Evolutionary conservation across 2,113 vertebrate species (phyloP), one percentile per base, ranked within the genome.

Genomic region (Symphodus melops): DNA sequence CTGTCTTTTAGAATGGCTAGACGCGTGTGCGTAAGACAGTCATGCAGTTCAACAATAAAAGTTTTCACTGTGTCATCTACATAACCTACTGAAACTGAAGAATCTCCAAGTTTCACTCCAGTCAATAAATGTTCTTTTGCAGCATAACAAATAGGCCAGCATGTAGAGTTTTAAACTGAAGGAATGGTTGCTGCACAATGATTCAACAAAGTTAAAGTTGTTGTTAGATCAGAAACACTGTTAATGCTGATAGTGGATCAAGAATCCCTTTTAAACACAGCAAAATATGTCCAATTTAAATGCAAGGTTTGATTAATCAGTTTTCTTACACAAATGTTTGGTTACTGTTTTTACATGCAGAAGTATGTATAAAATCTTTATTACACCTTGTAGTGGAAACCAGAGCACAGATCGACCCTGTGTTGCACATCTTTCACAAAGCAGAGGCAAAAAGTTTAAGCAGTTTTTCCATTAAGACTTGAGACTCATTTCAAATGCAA

Each of bases 11-110:
- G 54, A 67, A 59, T 66, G 65, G 57, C 68, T 63, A 77, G 80
- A 85, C 65, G 1, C 82, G 62, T 72, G 67, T 88, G 78, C 67
- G 63, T 79, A 88, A 89, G 72, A 80, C 56, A 59, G 48, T 51
- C 53, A 57, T 64, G 62, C 46, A 55, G 65, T 54, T 81, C 12
- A 20, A 60, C 78, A 76, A 67, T 51, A 79, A 82, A 89, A 68
- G 65, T 84, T 87, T 82, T 80, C 52, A 75, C 28, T 72, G 64
- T 72, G 64, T 58, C 39, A 73, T 67, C 49, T 10, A 33, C 53
- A 46, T 55, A n/a, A 36, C 20, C 41, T 58, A 48, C 17, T 83
- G 81, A 80, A 21, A 46, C 46, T 65, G 36, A 63, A 69, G 53
- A 56, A 41, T 81, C n/a, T 37, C 54, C 3, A 58, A 44, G 72